Conservation (phyloP, 2,797 vertebrate species). For the Sebastiscus albofasciatus region DNA sequence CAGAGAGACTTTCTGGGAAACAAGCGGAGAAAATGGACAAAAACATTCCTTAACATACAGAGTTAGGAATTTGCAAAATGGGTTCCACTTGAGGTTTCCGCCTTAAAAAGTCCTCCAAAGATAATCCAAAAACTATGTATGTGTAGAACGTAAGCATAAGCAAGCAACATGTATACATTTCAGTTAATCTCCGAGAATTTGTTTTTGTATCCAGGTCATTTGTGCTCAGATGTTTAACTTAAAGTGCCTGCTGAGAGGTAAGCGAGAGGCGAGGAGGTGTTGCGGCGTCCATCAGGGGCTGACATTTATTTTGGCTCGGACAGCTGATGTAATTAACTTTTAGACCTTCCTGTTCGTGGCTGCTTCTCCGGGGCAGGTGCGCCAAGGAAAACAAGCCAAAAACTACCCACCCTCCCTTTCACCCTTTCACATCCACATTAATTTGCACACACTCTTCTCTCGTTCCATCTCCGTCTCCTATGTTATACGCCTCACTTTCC, state of each 20-base stretch:
- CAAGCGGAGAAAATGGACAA: conserved; percentile 1
- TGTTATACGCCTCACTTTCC: neutral
- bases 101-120: neutral
- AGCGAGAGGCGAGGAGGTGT: conserved; percentile 66
- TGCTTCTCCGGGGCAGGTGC: conserved; percentile 68
- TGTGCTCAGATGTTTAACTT: conserved; percentile 33
- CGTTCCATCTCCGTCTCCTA: conserved; percentile 10
- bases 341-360: conserved; percentile 74
- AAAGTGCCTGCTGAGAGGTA: conserved; percentile 55
- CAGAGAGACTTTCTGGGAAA: neutral
- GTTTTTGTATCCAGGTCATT: conserved; percentile 21
- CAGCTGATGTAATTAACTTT: conserved; percentile 81
- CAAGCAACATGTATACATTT: neutral
- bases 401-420: conserved; percentile 43
- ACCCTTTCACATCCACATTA: conserved; percentile 55
- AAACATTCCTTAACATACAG: neutral
- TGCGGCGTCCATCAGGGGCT: conserved; percentile 67
- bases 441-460: conserved; percentile 29
- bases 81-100: neutral
- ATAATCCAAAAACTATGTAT: neutral
- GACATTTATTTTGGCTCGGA: conserved; percentile 80
- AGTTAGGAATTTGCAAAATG: neutral
- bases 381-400: conserved; percentile 77
- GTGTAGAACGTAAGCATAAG: neutral
- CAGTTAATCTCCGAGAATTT: neutral